Evolutionary conservation across 2,113 vertebrate genomes (phyloP).

Genomic region (Canis aureus): DNA sequence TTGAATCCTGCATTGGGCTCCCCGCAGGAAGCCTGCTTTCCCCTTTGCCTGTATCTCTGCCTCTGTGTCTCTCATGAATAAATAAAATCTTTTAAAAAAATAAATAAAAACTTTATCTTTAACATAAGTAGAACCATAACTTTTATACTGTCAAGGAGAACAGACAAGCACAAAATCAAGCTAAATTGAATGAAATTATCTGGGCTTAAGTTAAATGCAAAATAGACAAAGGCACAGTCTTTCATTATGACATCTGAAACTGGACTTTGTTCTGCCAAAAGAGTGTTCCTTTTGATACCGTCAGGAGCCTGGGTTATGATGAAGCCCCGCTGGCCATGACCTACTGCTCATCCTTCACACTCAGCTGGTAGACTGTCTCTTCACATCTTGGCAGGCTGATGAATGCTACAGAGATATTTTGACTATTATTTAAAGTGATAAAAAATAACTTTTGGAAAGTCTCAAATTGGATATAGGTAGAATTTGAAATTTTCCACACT

Average conservation of each 20-base stretch:
- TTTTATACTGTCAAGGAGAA: neutral
- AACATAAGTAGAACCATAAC: neutral
- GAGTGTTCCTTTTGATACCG: fast-evolving
- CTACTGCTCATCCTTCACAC: fast-evolving
- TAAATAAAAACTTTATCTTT: neutral
- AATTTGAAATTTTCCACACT: neutral
- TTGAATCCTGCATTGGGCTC: too few relatives aligned
- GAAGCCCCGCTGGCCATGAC: fast-evolving
- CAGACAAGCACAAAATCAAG: neutral
- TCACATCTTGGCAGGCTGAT: neutral
- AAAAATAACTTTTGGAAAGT: neutral
- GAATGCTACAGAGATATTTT: neutral
- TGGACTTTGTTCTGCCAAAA: neutral
- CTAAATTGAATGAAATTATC: neutral
- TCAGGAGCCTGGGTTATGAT: neutral
- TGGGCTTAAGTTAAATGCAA: neutral
- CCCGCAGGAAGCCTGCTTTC: too few relatives aligned
- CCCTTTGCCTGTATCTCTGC: too few relatives aligned
- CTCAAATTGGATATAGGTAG: neutral
- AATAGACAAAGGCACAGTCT: neutral
- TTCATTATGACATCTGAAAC: too few relatives aligned
- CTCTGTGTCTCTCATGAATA: neutral
- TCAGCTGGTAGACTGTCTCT: fast-evolving
- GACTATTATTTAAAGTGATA: neutral
- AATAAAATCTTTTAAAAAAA: neutral